These are phyloP conservation scores for Sterna hirundo DNA, from an alignment of 2,113 vertebrate genomes.

Conservation along the genomic window DNA sequence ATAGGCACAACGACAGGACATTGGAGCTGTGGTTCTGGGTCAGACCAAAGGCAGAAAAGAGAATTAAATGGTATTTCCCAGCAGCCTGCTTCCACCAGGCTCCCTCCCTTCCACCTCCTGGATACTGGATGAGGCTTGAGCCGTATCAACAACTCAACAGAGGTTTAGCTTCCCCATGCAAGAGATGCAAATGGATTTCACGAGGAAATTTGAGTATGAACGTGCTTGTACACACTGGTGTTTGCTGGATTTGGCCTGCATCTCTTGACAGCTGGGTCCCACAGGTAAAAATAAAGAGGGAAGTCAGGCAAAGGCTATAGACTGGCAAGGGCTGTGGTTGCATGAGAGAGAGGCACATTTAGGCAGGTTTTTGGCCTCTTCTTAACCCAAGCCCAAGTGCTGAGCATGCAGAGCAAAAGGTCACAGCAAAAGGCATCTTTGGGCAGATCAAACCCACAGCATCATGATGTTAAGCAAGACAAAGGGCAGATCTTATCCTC, in stretches of 20 bases:
- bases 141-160: not conserved
- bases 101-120: not conserved
- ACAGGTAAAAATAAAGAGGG: not conserved
- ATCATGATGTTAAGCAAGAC: rapidly evolving
- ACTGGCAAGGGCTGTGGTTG: not conserved
- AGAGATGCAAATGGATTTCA: not conserved
- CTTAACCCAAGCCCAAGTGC: not conserved
- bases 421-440: not conserved
- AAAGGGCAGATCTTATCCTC: not conserved
- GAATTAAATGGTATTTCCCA: not conserved
- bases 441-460: not conserved
- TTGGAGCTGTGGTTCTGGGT: not conserved
- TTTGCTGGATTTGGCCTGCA: not conserved
- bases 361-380: not conserved
- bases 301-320: not conserved
- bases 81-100: not conserved
- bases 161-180: not conserved
- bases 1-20: not conserved
- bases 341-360: not conserved
- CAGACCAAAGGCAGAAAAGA: not conserved
- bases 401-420: not conserved
- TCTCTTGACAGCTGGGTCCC: not conserved
- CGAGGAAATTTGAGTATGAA: not conserved
- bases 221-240: not conserved
- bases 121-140: not conserved